Base-by-base conservation (phyloP, 2,113 vertebrate genomes). In the human (Homo sapiens) region DNA sequence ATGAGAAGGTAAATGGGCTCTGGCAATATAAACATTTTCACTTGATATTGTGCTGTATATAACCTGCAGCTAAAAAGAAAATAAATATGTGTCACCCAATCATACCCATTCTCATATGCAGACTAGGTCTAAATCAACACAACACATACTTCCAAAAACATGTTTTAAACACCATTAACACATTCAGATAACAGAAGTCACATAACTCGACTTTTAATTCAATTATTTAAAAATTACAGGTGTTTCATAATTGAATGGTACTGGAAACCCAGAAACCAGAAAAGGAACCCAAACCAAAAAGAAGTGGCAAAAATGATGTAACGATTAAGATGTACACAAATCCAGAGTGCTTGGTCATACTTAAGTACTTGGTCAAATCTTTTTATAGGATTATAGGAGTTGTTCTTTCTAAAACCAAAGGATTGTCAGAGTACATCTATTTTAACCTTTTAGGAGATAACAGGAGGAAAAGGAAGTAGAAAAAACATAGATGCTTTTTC, bases 321-420 rank as follows among this genome's bases (percentile, higher is more conserved):
- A 94, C 25, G 95, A 96, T 91, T 78, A 93, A 91, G 59, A 93
- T 90, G 18, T 35, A 84, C 10, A 93, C 30, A 94, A 93, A 85
- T 81, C 23, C 16, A 96, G 27, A 90, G 5, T 30, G 61, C 9
- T 66, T 72, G 9, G 25, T 88, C n/a, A 84, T 70, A 61, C 3
- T 50, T 87, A 76, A 72, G 50, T 48, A 90, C 14, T 66, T 76
- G 52, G 13, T 40, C 12, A 76, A 86, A 94, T 40, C 86, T 94
- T 94, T 78, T 84, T 68, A 55, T 3, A 45, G 32, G 35, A 79
- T 30, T 81, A 9, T 32, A 90, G 84, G 10, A 87, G 4, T n/a
- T 92, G 7, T 23, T 89, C 43, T 90, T 83, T 92, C 45, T 38
- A 87, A 93, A 93, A 79, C 7, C 32, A 95, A 64, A 86, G 35